Evolutionary conservation across 2,888 invertebrate genomes (phyloP), one percentile per base, ranked within the genome.

Genomic region (Sycophila texana): DNA sequence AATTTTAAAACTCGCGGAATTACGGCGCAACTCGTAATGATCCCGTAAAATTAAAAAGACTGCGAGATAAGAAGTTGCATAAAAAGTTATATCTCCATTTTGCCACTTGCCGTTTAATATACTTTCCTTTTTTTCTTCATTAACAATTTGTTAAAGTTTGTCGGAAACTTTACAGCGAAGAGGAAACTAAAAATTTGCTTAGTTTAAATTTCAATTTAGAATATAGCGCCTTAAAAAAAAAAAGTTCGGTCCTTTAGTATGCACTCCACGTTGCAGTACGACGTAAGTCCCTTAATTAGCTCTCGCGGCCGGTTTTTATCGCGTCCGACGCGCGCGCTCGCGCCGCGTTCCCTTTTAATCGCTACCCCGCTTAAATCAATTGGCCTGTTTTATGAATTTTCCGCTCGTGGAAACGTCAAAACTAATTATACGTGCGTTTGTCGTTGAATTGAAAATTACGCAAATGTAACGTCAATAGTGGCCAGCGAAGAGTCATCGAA

Each of bases 361-460:
- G 14, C 53, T 53, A n/a, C 53, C n/a, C 53, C 14, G 53, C 10
- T n/a, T 53, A 53, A 53, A 53, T 20, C 60, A 47, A 13, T 26
- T 10, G 20, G 47, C 12, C 49, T 53, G 61, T 51, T 72, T 60
- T 49, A 72, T 49, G 60, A 72, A 72, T 61, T 61, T 61, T 39
- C 39, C 39, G 39, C 39, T 39, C 39, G 39, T 7, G 7, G 39
- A 39, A 39, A 39, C 39, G 39, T 39, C 39, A 39, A 39, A 39
- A 39, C 3, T 26, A 72, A 72, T 72, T 13, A 12, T 20, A 16
- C 10, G 13, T 20, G 2, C 47, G 55, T 39, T 22, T 20, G 22
- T 60, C 63, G 65, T 49, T 18, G 77, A 84, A 84, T 84, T 83
- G 84, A 83, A 84, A 81, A 85, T 83, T 85, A 84, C 83, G 83